Evolutionary conservation across 2,888 invertebrate genomes (phyloP), one percentile per base, ranked within the genome.

Genomic region (Himalopsyche anomala): DNA sequence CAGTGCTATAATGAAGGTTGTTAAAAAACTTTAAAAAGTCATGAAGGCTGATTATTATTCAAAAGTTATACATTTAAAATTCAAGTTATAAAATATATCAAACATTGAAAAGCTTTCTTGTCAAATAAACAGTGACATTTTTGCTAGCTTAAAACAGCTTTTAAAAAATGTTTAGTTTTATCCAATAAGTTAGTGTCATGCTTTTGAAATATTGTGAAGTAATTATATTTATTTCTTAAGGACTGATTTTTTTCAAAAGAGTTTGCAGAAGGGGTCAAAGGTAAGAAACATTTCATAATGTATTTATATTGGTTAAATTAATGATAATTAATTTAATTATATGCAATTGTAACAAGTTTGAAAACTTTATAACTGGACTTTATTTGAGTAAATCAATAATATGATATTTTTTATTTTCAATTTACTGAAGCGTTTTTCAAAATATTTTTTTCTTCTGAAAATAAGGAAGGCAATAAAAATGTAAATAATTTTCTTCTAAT

Each of bases 71-170:
- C 3, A 15, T 51, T 51, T 51, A 51, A 51, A 51, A 45, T 45
- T 9, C 45, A 45, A 51, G 51, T 51, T 51, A 12, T 51, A 15
- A 51, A 51, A 51, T 51, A n/a, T 19, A 9, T 62, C 19, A n/a
- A 62, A 28, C 62, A 62, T 62, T 62, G 8, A 62, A 62, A n/a
- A 62, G 62, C 62, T 19, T 51, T 15, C 51, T 51, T 62, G 62
- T 19, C 62, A 9, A 62, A 36, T 38, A 9, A 36, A 38, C 38
- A 36, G 74, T 74, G 74, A 74, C 74, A 74, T 74, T 74, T 74
- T 12, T 2, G 15, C 38, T 15, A 38, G 15, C 3, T 62, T 5
- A 74, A 74, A 74, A 74, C 12, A 74, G 15, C 9, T 19, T 62
- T 62, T 62, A 17, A 19, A 28, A 9, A 11, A 62, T 62, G 62